Evolutionary conservation across 2,797 vertebrate species (phyloP), one percentile per base, ranked within the genome.

Genomic region (Mergus octosetaceus): DNA sequence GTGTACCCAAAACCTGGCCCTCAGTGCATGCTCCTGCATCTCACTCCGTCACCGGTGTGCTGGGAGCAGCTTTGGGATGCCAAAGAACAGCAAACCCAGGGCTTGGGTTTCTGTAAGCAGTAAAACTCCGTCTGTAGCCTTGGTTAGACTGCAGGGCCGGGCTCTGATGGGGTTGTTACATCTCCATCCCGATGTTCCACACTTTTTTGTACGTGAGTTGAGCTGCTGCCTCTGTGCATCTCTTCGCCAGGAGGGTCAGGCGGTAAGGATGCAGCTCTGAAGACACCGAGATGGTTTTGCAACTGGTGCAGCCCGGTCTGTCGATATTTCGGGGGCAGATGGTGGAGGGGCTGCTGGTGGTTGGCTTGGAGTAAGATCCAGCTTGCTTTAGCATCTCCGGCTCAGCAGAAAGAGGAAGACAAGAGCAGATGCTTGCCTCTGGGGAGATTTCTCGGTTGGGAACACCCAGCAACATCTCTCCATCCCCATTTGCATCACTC

Each of bases 181-280:
- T 8, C 65, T 57, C 9, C 12, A 2, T 34, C 39, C 47, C 30
- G 11, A 9, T 36, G 28, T 66, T 49, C 21, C 43, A 36, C 25
- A 2, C 7, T 43, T 32, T 25, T 6, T 36, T 3, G 5, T 16
- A 43, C 17, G 0, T 11, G 34, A 53, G 9, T 27, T 2, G 5
- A 49, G 41, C 24, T 43, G 62, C 32, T 36, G 54, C 54, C 43
- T 20, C 38, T 51, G 41, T 14, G 36, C 34, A 1, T 41, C 16
- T 9, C 5, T 51, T 43, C 3, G 5, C 28, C 0, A 0, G 27
- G 21, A 22, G 51, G 36, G 20, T n/a, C 16, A 21, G 19, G n/a
- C 10, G 60, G 72, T 22, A 19, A 39, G 39, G 22, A 30, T 43
- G 19, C 28, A 18, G 27, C 28, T 73, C 61, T n/a, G n/a, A 53